phyloP scores from a whole-genome alignment of 2,888 invertebrate genomes.

The Agriopis aurantiaria region DNA sequence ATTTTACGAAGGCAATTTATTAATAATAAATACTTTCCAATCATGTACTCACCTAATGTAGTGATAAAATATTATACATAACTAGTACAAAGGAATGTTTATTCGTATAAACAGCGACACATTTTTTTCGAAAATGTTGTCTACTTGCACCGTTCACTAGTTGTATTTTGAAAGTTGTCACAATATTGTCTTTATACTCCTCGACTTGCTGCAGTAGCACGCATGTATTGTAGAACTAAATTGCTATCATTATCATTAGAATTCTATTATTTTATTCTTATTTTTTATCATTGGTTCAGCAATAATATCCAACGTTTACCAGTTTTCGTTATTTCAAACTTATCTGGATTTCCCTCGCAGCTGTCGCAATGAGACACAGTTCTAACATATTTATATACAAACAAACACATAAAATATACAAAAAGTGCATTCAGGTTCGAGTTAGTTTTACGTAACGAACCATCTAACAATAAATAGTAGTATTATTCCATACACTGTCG shows the following conservation, averaged over 20 bases:
- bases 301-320: not conserved
- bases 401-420: slow-evolving; percentile 39
- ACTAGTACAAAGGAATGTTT: not conserved
- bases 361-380: slow-evolving; percentile 46
- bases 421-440: slow-evolving; percentile 62
- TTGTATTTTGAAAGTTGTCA: not conserved
- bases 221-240: too few species aligned
- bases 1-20: not conserved
- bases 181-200: not conserved
- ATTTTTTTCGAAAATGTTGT: not conserved
- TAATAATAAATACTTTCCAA: not conserved
- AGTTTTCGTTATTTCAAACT: slow-evolving; percentile 2
- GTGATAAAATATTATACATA: not conserved
- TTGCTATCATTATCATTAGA: not conserved
- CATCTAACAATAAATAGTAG: slow-evolving; percentile 50
- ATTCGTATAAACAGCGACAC: not conserved
- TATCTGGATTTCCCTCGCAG: slow-evolving; percentile 13
- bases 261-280: too few species aligned
- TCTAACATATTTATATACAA: slow-evolving; percentile 55
- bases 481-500: slow-evolving; percentile 69
- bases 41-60: slow-evolving; percentile 1
- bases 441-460: slow-evolving; percentile 66
- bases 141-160: not conserved
- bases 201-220: not conserved
- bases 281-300: not conserved